Base-by-base conservation (phyloP, 2,888 invertebrate genomes). In the Agrotis segetum region DNA sequence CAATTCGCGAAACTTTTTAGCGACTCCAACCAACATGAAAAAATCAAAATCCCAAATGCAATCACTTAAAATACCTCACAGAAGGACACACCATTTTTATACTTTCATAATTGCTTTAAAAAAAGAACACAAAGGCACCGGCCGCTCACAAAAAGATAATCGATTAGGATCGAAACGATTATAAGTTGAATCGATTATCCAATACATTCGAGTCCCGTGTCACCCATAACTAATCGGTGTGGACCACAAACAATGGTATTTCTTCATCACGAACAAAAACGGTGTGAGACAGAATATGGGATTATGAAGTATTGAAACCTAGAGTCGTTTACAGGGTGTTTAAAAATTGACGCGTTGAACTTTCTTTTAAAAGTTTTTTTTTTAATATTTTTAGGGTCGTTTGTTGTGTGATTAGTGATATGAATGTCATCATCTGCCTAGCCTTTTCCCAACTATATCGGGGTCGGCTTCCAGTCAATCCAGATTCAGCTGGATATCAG, bases 241-340 rank as follows among this genome's bases (percentile, higher is more conserved):
- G 84, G 88, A 82, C 86, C 89, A 86, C 89, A 92, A 91, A 94
- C 94, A 94, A 95, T 95, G 88, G 92, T 92, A 94, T 95, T 95
- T 93, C 94, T 95, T 95, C 93, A 94, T 95, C 94, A 93, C 90
- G 89, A 91, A 95, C 95, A 95, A 93, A 94, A 94, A 93, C 94
- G 88, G 89, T 90, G 88, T 88, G 88, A 87, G 90, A 85, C 92
- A 89, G 94, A 93, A 93, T 94, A 93, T 93, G 90, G 91, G 91
- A 93, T 92, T 93, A 93, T 89, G 91, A 85, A 82, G 92, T 92
- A 92, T 89, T 87, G 83, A 85, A 88, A 90, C 83, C 86, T 88
- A 91, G 47, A 88, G 86, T 80, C 79, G 53, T 69, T 0, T 92
- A 95, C 85, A 93, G 90, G 87, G 0, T 94, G 95, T 73, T 89